Evolutionary conservation across 2,797 vertebrate species (phyloP).

Genomic region (Lacerta viridis): DNA sequence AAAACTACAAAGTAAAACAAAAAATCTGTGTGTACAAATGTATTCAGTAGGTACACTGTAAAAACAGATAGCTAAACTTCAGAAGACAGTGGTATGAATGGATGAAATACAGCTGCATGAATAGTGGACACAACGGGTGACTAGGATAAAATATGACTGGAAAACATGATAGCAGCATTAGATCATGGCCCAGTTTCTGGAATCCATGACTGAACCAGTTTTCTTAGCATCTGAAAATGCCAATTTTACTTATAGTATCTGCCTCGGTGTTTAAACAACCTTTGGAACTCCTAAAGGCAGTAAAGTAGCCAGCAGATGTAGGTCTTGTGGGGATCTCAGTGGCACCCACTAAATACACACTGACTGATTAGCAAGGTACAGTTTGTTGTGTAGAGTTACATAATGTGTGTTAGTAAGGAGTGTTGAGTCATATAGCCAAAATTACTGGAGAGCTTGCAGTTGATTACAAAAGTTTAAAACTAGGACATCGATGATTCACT

Average conservation of each 20-base stretch:
- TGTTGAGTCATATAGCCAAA: constrained; percentile 74
- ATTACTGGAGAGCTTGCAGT: constrained; percentile 70
- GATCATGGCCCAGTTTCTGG: neutral
- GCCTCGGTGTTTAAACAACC: neutral
- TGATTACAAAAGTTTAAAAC: constrained; percentile 77
- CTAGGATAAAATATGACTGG: neutral
- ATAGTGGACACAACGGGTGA: neutral
- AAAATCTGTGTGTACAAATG: neutral
- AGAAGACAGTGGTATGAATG: neutral
- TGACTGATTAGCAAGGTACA: constrained; percentile 41
- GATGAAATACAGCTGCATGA: neutral
- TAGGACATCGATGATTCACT: constrained; percentile 74
- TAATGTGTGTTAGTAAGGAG: constrained; percentile 63
- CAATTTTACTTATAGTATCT: neutral
- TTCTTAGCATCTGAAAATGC: neutral
- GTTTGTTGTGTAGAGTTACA: constrained; percentile 46
- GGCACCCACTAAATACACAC: constrained; percentile 27
- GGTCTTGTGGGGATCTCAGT: constrained; percentile 48
- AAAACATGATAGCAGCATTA: neutral
- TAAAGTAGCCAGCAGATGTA: constrained; percentile 32
- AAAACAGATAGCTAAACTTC: neutral
- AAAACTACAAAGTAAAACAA: neutral
- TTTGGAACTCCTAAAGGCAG: constrained; percentile 40
- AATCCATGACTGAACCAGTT: neutral
- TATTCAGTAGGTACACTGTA: neutral